Evolutionary conservation across 2,888 invertebrate genomes (phyloP), one percentile per base, ranked within the genome.

Genomic region (Phragmatobia fuliginosa): DNA sequence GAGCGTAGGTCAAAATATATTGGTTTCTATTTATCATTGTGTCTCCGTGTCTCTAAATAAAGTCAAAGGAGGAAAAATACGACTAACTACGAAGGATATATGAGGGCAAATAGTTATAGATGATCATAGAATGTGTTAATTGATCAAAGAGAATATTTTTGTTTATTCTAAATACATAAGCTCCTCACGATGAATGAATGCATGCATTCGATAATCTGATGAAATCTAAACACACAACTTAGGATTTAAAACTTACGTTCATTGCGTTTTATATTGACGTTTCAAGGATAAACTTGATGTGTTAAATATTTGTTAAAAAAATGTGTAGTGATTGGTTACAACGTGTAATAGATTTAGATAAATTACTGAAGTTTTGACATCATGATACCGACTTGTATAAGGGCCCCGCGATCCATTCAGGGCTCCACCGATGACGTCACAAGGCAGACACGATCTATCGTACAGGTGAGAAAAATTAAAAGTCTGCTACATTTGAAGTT

Each of bases 401-500:
- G 97, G 87, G 97, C 97, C 62, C 96, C 97, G 80, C 96, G 97
- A 78, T 95, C 96, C 78, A 96, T 96, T 85, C 97, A 97, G 92
- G 97, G 97, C 84, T 97, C 97, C 80, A 96, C 96, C 77, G 97
- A 98, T 92, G 97, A 97, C 92, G 96, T 97, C 91, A 96, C 96
- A 66, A 92, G 96, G 74, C 96, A 96, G 91, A 96, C 96, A 75
- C 96, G 96, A 87, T 97, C 96, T 87, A 97, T 96, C 89, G 96
- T 96, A 85, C 97, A 97, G 97, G 97, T 96, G 91, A 87, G 41
- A 58, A 71, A 62, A 62, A 76, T 79, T 70, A 45, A 14, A 31
- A 45, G n/a, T 4, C 14, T 16, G 28, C 28, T 16, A 28, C 28
- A 6, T 56, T 56, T 56, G 14, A 5, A 25, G 2, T 67, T 56